Evolutionary conservation across 2,113 vertebrate genomes (phyloP).

Genomic region (Odobenus rosmarus): DNA sequence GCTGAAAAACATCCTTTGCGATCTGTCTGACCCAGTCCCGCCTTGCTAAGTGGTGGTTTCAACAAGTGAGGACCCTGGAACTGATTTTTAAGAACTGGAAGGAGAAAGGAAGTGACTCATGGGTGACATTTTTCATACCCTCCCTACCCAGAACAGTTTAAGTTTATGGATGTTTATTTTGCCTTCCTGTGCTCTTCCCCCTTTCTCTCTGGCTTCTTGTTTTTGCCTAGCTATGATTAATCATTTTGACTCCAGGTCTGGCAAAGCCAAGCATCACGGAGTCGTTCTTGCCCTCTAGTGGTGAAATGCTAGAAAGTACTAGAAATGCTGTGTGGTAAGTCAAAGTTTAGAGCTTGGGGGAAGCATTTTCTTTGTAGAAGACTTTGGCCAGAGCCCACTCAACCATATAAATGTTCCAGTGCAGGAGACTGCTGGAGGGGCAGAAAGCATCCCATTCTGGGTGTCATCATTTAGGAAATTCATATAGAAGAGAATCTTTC

Average conservation of each 20-base stretch:
- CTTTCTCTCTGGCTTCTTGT: conserved; percentile 8
- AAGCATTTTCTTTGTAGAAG: neutral
- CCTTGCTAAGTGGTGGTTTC: neutral
- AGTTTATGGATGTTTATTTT: conserved; percentile 60
- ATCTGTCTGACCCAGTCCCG: neutral
- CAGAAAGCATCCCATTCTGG: neutral
- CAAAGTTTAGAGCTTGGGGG: neutral
- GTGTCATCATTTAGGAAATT: neutral
- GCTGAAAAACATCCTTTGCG: neutral
- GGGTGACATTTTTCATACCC: conserved; percentile 19
- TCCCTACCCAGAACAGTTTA: neutral
- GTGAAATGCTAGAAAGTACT: neutral
- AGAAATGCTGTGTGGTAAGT: neutral
- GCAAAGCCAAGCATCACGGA: neutral
- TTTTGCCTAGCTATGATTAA: conserved; percentile 40
- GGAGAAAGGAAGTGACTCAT: neutral
- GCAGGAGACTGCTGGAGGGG: neutral
- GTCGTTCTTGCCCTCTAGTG: conserved; percentile 71
- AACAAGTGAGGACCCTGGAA: neutral
- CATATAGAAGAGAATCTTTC: neutral
- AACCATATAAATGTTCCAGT: neutral
- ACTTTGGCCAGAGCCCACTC: neutral
- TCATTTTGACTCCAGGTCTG: conserved; percentile 23
- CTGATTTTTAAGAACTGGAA: neutral
- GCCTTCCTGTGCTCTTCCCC: neutral